Conservation (phyloP, 2,888 invertebrate species). For the Melitaea athalia region DNA sequence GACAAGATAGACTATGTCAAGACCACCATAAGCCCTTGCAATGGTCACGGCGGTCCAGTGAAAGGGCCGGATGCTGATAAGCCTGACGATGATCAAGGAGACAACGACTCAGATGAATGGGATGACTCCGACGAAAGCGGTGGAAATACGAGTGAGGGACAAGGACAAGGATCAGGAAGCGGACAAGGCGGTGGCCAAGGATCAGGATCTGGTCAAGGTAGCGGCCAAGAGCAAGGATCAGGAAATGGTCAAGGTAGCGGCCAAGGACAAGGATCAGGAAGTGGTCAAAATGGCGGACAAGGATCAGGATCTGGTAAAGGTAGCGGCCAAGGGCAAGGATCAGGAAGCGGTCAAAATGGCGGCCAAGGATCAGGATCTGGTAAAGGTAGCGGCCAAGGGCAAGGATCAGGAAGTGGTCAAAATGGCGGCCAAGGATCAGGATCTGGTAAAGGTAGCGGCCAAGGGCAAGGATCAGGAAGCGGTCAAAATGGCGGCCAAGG, state of each 20-base stretch:
- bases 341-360: neutral
- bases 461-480: neutral
- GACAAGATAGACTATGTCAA: neutral
- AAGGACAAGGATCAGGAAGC: neutral
- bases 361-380: neutral
- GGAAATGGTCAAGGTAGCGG: neutral
- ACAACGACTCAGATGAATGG: constrained; percentile 1
- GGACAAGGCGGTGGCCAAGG: too few species aligned
- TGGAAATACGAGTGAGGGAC: too few species aligned
- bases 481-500: neutral
- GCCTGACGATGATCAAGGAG: neutral
- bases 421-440: too few species aligned
- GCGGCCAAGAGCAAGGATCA: too few species aligned
- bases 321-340: neutral
- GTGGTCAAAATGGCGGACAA: neutral
- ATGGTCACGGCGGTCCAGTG: constrained; percentile 6
- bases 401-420: neutral
- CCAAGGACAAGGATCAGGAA: neutral
- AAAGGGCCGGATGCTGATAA: neutral
- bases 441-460: neutral
- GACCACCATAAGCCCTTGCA: neutral
- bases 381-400: neutral
- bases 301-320: neutral
- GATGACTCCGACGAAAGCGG: neutral
- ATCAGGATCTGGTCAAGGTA: too few species aligned